phyloP scores from a whole-genome alignment of 2,113 vertebrate species.

The Phalacrocorax pelagicus region DNA sequence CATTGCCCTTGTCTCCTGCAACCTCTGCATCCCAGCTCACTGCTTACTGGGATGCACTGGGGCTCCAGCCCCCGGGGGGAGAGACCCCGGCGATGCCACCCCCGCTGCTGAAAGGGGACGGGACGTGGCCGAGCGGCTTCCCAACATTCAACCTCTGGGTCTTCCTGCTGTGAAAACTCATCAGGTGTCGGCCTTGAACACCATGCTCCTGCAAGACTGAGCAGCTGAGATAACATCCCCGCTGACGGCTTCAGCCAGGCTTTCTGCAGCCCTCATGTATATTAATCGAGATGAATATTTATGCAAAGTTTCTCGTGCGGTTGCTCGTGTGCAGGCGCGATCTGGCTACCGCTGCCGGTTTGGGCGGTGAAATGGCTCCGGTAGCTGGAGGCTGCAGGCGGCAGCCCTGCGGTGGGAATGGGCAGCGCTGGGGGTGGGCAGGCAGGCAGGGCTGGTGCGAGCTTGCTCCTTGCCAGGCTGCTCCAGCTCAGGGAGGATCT shows the following conservation, averaged over 20 bases:
- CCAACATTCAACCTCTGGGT: not conserved
- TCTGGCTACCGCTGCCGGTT: not conserved
- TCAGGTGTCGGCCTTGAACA: not conserved
- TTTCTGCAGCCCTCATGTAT: slow-evolving; percentile 65
- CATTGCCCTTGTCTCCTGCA: rapidly evolving
- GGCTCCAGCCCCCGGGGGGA: not conserved
- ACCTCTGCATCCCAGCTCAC: not conserved
- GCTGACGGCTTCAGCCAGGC: slow-evolving; percentile 1
- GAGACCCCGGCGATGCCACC: not conserved
- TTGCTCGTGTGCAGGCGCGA: not conserved
- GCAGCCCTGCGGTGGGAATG: not conserved
- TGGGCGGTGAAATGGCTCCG: not conserved
- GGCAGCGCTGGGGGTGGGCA: not conserved
- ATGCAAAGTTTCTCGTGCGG: slow-evolving; percentile 15
- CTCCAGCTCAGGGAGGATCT: rapidly evolving
- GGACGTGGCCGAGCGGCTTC: rapidly evolving
- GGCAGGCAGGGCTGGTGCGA: not conserved
- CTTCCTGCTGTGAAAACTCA: not conserved
- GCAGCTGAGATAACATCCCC: not conserved
- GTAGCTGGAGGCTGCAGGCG: not conserved
- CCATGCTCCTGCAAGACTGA: not conserved
- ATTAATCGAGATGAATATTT: slow-evolving; percentile 77
- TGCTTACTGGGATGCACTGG: not conserved
- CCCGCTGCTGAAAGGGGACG: not conserved
- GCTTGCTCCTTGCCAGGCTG: not conserved